phyloP scores from a whole-genome alignment of 2,797 vertebrate species.

The Rhynchotus rufescens region DNA sequence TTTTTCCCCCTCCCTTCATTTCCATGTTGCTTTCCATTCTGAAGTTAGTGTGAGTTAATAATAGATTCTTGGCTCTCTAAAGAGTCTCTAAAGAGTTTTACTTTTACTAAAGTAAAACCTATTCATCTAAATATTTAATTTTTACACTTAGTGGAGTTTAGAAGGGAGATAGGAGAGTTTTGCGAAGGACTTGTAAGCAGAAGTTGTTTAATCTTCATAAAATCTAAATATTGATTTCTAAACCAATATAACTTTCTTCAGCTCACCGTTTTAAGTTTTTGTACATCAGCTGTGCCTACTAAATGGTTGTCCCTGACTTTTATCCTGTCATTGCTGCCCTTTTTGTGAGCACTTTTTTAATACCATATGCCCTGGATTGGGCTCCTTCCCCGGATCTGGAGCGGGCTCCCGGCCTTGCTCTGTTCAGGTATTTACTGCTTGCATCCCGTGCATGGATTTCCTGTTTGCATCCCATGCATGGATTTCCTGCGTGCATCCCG shows the following conservation, averaged over 20 bases:
- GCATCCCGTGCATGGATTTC: too few relatives aligned
- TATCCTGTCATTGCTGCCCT: not conserved
- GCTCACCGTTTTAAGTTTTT: not conserved
- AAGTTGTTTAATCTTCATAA: not conserved
- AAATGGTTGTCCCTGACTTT: not conserved
- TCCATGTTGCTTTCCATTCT: not conserved
- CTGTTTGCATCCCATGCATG: too few relatives aligned
- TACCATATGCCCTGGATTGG: too few relatives aligned
- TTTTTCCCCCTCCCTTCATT: not conserved
- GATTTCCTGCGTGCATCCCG: too few relatives aligned
- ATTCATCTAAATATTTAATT: not conserved
- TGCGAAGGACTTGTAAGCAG: not conserved
- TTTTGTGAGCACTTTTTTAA: not conserved
- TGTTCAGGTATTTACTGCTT: too few relatives aligned
- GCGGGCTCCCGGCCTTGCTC: too few relatives aligned
- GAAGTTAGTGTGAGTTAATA: not conserved
- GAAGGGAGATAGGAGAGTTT: not conserved
- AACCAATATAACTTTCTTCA: not conserved
- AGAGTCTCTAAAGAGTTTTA: not conserved
- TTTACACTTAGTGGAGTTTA: not conserved
- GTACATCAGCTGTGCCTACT: not conserved
- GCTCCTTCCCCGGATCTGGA: too few relatives aligned
- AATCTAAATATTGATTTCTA: not conserved
- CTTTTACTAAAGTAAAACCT: not conserved
- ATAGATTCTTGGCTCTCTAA: not conserved